Percentiles rank a stretch among this genome's conserved stretches.
Conservation (phyloP, 2,888 invertebrate species). For the Agriopis leucophaearia region DNA sequence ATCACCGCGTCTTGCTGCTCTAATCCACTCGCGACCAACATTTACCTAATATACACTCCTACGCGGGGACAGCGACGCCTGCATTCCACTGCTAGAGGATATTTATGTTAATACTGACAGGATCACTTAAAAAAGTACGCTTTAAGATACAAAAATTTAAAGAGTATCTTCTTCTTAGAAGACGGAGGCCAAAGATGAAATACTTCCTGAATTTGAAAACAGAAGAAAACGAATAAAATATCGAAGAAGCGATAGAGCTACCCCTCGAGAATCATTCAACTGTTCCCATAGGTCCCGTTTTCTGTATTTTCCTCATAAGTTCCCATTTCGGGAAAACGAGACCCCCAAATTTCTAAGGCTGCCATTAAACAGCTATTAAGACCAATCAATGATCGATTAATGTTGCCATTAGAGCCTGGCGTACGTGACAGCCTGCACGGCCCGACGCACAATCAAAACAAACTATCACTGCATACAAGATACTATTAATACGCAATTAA, state of each 20-base stretch:
- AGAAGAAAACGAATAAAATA: not conserved
- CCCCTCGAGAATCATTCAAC: not conserved
- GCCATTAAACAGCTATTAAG: slow-evolving; percentile 36
- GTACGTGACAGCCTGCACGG: slow-evolving; percentile 67
- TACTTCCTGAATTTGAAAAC: not conserved
- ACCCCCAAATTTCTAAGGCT: slow-evolving; percentile 5
- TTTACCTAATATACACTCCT: slow-evolving; percentile 50
- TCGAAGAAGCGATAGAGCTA: no score
- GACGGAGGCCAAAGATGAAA: no score
- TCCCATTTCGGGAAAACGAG: not conserved
- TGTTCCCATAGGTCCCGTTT: not conserved
- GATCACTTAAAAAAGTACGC: not conserved
- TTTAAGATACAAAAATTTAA: no score
- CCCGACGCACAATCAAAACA: slow-evolving; percentile 61
- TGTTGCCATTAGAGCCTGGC: slow-evolving; percentile 42
- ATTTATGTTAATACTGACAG: not conserved
- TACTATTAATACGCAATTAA: slow-evolving; percentile 63
- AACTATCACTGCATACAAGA: slow-evolving; percentile 65
- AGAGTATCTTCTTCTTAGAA: no score
- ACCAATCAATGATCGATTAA: slow-evolving; percentile 53
- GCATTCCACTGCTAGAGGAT: slow-evolving; percentile 1
- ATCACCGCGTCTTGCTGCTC: slow-evolving; percentile 63
- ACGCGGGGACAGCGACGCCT: slow-evolving; percentile 7
- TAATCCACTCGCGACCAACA: slow-evolving; percentile 42
- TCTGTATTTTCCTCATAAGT: slow-evolving; percentile 1